Conservation (phyloP, 1,140 invertebrate species). For the Panagrolaimus sp. region DNA sequence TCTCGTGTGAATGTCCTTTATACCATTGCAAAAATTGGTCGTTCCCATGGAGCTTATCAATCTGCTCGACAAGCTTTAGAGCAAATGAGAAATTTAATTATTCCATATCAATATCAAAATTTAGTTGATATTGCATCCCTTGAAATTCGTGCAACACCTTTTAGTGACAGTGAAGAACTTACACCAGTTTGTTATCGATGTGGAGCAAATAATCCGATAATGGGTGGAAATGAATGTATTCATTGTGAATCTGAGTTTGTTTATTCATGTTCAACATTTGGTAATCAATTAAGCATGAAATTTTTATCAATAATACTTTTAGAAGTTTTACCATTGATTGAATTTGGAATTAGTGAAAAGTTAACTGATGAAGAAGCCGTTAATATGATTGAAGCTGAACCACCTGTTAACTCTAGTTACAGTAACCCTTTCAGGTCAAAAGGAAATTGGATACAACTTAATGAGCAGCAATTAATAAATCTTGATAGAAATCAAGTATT, state of each 20-base stretch:
- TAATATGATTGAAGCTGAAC: slow-evolving; percentile 69
- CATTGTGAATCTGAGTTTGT: slow-evolving; percentile 84
- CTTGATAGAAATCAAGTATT: slow-evolving; percentile 76
- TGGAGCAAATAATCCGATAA: slow-evolving; percentile 81
- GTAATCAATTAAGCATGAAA: slow-evolving; percentile 67
- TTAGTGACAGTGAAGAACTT: slow-evolving; percentile 83
- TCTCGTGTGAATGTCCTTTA: slow-evolving; percentile 75
- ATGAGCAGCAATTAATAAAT: slow-evolving; percentile 62
- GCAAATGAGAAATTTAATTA: slow-evolving; percentile 69
- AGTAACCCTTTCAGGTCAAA: too few species aligned
- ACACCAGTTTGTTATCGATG: slow-evolving; percentile 87
- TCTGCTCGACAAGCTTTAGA: slow-evolving; percentile 82
- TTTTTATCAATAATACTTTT: slow-evolving; percentile 19
- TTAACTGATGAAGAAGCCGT: slow-evolving; percentile 80
- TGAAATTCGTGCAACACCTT: slow-evolving; percentile 71
- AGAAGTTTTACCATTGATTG: slow-evolving; percentile 89
- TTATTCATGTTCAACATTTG: slow-evolving; percentile 87
- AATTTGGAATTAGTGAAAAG: slow-evolving; percentile 79
- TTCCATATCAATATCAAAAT: slow-evolving; percentile 71
- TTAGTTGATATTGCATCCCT: slow-evolving; percentile 66
- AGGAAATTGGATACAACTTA: slow-evolving; percentile 9
- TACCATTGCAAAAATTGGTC: slow-evolving; percentile 65
- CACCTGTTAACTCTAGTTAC: slow-evolving; percentile 58
- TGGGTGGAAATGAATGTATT: slow-evolving; percentile 71
- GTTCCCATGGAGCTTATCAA: slow-evolving; percentile 80